These are phyloP conservation scores for Pachyuromys duprasi DNA, from an alignment of 2,797 vertebrate genomes.

Conservation along the genomic window DNA sequence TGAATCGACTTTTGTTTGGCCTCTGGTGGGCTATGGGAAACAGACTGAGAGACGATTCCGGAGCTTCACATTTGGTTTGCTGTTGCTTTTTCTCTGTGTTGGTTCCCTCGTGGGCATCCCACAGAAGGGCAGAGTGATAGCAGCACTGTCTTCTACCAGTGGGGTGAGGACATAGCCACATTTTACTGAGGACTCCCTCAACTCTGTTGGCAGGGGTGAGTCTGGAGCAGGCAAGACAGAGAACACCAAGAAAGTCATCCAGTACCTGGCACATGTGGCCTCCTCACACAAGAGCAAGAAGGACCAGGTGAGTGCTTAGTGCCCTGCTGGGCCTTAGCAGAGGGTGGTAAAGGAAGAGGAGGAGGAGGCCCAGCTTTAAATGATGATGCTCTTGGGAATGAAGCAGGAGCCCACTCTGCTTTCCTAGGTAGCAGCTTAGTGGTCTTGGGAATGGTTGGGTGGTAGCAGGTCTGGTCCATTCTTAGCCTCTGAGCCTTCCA, in stretches of 20 bases:
- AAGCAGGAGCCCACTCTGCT: background rate
- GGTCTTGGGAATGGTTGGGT: background rate
- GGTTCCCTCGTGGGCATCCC: background rate
- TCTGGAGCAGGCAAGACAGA: constrained; percentile 99
- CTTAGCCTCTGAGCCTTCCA: background rate
- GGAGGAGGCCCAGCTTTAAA: background rate
- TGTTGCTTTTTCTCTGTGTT: background rate
- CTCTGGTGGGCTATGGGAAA: constrained; percentile 44
- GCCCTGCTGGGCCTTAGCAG: too few species aligned
- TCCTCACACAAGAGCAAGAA: constrained; percentile 99
- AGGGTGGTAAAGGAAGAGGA: background rate
- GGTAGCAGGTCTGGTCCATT: background rate
- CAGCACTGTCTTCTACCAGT: background rate
- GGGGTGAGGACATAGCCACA: rapidly evolving
- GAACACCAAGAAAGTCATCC: constrained; percentile 99
- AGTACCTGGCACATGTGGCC: constrained; percentile 97
- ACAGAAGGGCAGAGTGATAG: background rate
- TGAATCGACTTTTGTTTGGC: background rate
- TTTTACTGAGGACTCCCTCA: background rate
- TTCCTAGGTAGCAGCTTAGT: background rate
- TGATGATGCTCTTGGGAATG: background rate
- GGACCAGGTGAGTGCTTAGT: constrained; percentile 93
- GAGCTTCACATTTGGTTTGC: background rate
- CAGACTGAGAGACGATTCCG: constrained; percentile 10
- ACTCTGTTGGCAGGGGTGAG: constrained; percentile 92